phyloP scores from a whole-genome alignment of 2,888 invertebrate genomes.

The Alviniconcha strummeri region DNA sequence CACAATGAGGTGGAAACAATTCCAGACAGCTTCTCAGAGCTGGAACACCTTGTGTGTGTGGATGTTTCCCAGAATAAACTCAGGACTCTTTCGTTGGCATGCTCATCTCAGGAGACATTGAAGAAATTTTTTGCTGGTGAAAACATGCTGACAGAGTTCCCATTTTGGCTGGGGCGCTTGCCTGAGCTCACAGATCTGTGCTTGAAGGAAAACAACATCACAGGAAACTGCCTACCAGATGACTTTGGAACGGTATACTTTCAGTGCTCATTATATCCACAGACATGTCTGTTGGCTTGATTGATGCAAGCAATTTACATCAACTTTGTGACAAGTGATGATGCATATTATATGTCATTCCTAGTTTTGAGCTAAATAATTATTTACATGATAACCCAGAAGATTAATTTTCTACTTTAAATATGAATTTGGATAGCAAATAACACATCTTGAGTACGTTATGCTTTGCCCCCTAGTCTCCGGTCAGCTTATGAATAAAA shows the following conservation, averaged over 20 bases:
- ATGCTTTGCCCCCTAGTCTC: too few relatives aligned
- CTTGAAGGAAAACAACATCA: conserved; percentile 56
- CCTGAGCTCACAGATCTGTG: conserved; percentile 49
- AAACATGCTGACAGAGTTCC: conserved; percentile 51
- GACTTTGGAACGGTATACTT: conserved; percentile 46
- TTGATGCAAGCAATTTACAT: not conserved
- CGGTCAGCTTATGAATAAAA: too few relatives aligned
- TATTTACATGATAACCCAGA: too few relatives aligned
- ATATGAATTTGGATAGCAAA: not conserved
- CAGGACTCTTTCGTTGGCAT: conserved; percentile 48
- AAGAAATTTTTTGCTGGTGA: conserved; percentile 54
- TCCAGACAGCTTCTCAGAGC: conserved; percentile 53
- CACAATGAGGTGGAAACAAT: conserved; percentile 44
- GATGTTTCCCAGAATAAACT: conserved; percentile 60
- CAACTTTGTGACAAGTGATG: not conserved
- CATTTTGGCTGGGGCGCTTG: conserved; percentile 55
- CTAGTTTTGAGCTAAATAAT: too few relatives aligned
- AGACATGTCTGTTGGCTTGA: not conserved
- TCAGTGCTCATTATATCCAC: not conserved
- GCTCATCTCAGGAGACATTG: conserved; percentile 47
- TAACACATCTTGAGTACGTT: too few relatives aligned
- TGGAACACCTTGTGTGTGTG: conserved; percentile 48
- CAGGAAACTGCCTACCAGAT: conserved; percentile 46
- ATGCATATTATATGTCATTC: not conserved
- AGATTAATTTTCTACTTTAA: not conserved